Evolutionary conservation across 1,140 invertebrate genomes (phyloP).

Genomic region (Aethina tumida): DNA sequence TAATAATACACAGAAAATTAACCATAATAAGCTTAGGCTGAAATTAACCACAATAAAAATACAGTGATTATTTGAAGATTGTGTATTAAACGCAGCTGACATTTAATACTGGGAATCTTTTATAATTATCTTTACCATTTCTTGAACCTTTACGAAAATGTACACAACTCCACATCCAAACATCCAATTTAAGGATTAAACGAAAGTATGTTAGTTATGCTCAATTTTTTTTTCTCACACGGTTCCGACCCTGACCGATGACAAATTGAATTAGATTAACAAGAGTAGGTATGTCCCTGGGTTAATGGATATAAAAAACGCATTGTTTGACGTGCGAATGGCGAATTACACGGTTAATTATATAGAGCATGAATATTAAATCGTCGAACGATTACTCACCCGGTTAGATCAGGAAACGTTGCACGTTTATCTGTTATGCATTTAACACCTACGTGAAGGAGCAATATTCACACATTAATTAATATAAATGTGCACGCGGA

Average conservation of each 20-base stretch:
- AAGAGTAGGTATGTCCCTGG: no score
- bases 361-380: conserved; percentile 22
- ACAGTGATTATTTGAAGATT: no score
- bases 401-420: background rate
- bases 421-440: background rate
- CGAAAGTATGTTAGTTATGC: conserved; percentile 12
- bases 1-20: no score
- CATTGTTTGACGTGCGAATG: conserved; percentile 17
- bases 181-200: background rate
- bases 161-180: background rate
- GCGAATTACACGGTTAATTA: conserved; percentile 20
- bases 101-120: no score
- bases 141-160: background rate
- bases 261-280: no score
- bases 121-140: no score
- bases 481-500: conserved; percentile 1
- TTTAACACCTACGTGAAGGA: background rate
- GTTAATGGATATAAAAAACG: conserved; percentile 22
- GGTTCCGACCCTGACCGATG: conserved; percentile 25
- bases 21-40: no score
- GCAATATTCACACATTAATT: conserved; percentile 1
- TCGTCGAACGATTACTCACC: conserved; percentile 1
- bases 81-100: no score
- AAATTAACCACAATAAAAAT: no score
- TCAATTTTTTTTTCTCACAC: no score